Evolutionary conservation across 2,113 vertebrate genomes (phyloP), one percentile per base, ranked within the genome.

Genomic region (Tricholaema leucomelas): DNA sequence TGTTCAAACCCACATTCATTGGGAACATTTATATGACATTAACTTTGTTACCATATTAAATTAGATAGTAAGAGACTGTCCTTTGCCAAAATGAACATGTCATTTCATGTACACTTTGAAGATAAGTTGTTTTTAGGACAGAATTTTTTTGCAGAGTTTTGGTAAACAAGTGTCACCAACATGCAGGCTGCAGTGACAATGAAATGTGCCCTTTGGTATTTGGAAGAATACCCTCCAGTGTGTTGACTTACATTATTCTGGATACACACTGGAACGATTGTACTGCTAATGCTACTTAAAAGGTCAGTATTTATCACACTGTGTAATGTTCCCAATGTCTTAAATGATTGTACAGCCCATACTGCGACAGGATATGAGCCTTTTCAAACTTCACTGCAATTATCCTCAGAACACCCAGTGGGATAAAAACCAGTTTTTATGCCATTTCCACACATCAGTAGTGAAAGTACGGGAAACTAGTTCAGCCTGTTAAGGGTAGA

Each of bases 291-390:
- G 73, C 50, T 75, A 65, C 75, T 92, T 95, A 72, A 88, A 94
- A 90, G 83, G 55, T 94, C 92, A 94, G 81, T 95, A 92, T 94
- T 91, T 86, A 86, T 88, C 93, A 88, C 59, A 71, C 44, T 76
- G 74, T 81, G 88, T 54, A 93, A 65, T 69, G 80, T 93, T 94
- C 73, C 71, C 44, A 58, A 18, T 59, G 66, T 59, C 77, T 86
- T 86, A 83, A 90, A 50, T 77, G 58, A 80, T 69, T 72, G 30
- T 59, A 42, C 28, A 54, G 75, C 13, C 81, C 0, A 0, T 50
- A 79, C 76, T 73, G 69, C 1, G 19, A 59, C 63, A 86, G n/a
- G 35, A 42, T 65, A 78, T 56, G 36, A 69, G 24, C 67, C 59
- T 90, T 93, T 86, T 76, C 63, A 76, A 61, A 63, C 46, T 76